Base-by-base conservation (phyloP, 2,113 vertebrate species). In the Toxotes jaculatrix region DNA sequence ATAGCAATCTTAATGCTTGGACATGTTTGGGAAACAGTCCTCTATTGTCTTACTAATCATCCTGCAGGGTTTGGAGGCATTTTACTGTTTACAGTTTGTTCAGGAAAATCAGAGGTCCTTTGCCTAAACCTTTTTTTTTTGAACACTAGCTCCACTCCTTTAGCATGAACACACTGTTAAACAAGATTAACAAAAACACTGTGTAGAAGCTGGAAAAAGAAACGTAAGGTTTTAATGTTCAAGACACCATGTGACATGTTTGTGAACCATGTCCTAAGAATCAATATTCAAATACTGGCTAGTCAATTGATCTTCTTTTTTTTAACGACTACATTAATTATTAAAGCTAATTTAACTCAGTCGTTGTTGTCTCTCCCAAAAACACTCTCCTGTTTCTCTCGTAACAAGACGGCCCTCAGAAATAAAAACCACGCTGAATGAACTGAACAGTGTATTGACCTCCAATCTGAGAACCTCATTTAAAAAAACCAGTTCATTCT, bases 41-140 rank as follows among this genome's bases (percentile, higher is more conserved):
- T 75, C 45, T 64, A 64, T 77, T 66, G 89, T 91, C 89, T 91
- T 93, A 90, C 62, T 74, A 10, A 76, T 27, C 10, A 38, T 51
- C 1, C 51, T 62, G 14, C 85, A 84, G 67, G 78, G 56, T 70
- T 83, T 55, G 71, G 61, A 81, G 61, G 57, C n/a, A 57, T 43
- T 23, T 57, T 11, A 43, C 67, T 70, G 75, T 55, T 36, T 38
- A 61, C 17, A 11, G 38, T 62, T 84, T 23, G 56, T 81, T 77
- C 27, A 51, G 23, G 31, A 64, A 49, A 56, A 42, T 36, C 32
- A 67, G 1, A 10, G 7, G 21, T 36, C 6, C 5, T 63, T 61
- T 16, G 10, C 42, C 38, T 38, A 51, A 40, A n/a, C n/a, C n/a
- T n/a, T n/a, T 23, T 13, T 57, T 57, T 57, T 56, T 56, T 12